Evolutionary conservation across 1,140 invertebrate species (phyloP), one percentile per base, ranked within the genome.

Genomic region (Onthophagus taurus): DNA sequence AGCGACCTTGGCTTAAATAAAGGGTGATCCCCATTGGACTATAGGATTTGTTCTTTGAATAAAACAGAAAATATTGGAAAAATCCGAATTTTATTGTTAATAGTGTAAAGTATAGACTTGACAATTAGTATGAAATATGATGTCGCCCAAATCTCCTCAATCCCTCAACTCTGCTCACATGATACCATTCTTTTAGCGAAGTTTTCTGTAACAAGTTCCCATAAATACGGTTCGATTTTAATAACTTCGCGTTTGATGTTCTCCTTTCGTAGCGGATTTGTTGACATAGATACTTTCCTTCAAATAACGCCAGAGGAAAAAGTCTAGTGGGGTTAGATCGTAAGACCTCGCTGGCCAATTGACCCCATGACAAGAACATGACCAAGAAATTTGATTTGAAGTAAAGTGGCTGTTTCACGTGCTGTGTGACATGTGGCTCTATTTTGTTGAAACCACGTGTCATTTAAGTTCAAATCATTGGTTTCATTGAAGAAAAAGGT

Each of bases 261-360:
- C 38, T 18, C 33, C 37, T 54, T 37, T 16, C 24, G 34, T 51
- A 21, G 24, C 34, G 9, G 38, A 35, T 13, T 49, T 48, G 36
- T 54, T 53, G 13, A 44, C 43, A 44, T 56, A 48, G 11, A 54
- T 50, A 16, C 46, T 36, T n/a, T 39, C 51, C 48, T 61, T 60
- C 14, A 61, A 24, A 41, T 56, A 59, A 23, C 56, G 49, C 53
- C 52, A 57, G 9, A 59, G 13, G 52, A 59, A 60, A 44, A 55
- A 60, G 42, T 59, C 55, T n/a, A 29, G 45, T 33, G 48, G 50
- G 5, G 42, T 49, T 8, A 53, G 26, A 49, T 56, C 49, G n/a
- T 31, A 42, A n/a, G 48, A 53, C 5, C 31, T 6, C 9, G 31
- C 7, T 14, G 31, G 31, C 31, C 31, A 33, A 33, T 33, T 16